Conservation (phyloP, 2,113 vertebrate species). For the Tylochromis polylepis region DNA sequence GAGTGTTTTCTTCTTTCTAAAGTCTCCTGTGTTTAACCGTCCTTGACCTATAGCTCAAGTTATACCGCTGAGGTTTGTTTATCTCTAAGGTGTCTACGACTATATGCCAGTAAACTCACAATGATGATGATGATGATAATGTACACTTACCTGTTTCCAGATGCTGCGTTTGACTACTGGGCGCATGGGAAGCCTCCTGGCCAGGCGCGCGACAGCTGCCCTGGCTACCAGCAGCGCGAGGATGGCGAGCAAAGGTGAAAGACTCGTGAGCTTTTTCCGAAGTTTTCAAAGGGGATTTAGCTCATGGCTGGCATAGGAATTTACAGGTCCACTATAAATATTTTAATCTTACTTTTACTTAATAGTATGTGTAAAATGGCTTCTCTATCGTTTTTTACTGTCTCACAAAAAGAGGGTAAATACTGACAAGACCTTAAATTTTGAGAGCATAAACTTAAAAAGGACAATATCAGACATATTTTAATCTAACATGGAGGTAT, state of each 20-base stretch:
- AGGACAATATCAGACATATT: neutral
- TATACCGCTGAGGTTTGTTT: neutral
- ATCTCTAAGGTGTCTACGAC: neutral
- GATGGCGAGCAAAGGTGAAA: slow-evolving; percentile 53
- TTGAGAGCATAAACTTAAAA: neutral
- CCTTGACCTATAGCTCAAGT: neutral
- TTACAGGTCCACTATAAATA: neutral
- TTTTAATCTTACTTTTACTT: neutral
- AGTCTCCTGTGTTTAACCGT: neutral
- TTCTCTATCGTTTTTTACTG: neutral
- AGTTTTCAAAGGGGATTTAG: neutral
- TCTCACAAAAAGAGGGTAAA: neutral
- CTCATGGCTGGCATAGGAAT: neutral
- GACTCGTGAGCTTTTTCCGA: neutral
- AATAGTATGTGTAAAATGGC: neutral
- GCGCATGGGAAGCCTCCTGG: slow-evolving; percentile 51
- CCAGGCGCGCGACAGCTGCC: slow-evolving; percentile 11
- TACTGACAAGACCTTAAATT: neutral
- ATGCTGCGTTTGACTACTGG: slow-evolving; percentile 60
- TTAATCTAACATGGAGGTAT: neutral
- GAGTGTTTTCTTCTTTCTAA: neutral
- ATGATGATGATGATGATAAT: neutral
- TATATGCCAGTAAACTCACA: too few species aligned
- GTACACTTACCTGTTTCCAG: slow-evolving; percentile 30
- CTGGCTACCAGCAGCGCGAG: slow-evolving; percentile 34